A percentile compares a stretch with the other conserved stretches of the same genome.
phyloP scores from a whole-genome alignment of 2,888 invertebrate genomes.

The Stenoptilia bipunctidactyla region DNA sequence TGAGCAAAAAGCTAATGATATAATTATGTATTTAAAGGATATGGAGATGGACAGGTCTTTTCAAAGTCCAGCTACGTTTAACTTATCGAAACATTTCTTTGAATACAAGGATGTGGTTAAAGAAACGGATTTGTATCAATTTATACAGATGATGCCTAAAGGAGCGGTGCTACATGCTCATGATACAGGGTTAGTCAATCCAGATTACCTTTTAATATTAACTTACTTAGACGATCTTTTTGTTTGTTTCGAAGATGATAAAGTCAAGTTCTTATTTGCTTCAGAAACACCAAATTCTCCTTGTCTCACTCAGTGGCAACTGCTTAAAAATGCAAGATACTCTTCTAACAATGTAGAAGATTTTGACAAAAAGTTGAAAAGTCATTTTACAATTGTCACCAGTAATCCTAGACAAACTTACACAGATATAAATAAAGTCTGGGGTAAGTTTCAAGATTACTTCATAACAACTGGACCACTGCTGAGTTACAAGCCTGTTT shows the following conservation, averaged over 20 bases:
- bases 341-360: constrained; percentile 45
- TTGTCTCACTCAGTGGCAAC: constrained; percentile 54
- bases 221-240: constrained; percentile 75
- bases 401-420: constrained; percentile 56
- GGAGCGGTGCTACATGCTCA: constrained; percentile 80
- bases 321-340: constrained; percentile 56
- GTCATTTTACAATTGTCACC: constrained; percentile 67
- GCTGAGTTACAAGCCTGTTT: constrained; percentile 74
- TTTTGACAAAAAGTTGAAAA: constrained; percentile 67
- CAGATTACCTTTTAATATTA: constrained; percentile 72
- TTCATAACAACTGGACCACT: constrained; percentile 66
- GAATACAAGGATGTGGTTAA: constrained; percentile 71
- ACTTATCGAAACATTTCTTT: constrained; percentile 77
- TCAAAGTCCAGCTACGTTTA: constrained; percentile 58
- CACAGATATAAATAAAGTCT: constrained; percentile 69
- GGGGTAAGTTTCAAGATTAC: constrained; percentile 69
- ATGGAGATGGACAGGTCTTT: constrained; percentile 61
- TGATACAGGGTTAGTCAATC: constrained; percentile 73
- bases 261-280: constrained; percentile 35
- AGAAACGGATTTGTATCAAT: constrained; percentile 71
- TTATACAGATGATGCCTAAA: constrained; percentile 80
- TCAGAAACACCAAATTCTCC: constrained; percentile 22
- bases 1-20: constrained; percentile 67
- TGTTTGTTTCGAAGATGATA: constrained; percentile 47
- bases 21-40: constrained; percentile 70